These are phyloP conservation scores for Nymphicus hollandicus DNA, from an alignment of 2,113 vertebrate genomes.

Conservation along the genomic window DNA sequence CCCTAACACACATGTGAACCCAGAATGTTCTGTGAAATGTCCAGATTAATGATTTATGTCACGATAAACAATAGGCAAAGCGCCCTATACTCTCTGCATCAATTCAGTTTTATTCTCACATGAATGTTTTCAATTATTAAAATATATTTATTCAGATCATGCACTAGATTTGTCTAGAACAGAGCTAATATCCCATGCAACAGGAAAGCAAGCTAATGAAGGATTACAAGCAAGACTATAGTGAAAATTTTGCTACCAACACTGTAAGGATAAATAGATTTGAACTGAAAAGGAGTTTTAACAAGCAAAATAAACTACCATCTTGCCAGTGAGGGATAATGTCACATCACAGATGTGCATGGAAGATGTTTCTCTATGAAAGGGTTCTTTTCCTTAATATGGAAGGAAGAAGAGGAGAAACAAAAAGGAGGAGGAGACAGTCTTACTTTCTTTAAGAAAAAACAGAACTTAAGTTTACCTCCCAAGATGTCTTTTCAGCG, in stretches of 20 bases:
- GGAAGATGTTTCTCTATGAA: background rate
- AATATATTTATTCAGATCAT: background rate
- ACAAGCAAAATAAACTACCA: background rate
- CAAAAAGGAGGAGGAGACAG: background rate
- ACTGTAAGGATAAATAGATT: background rate
- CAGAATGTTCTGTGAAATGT: background rate
- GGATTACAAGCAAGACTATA: background rate
- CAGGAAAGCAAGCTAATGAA: background rate
- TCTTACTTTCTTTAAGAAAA: background rate
- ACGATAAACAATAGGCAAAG: background rate
- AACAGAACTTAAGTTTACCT: constrained; percentile 78
- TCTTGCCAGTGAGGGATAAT: background rate
- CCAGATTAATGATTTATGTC: background rate
- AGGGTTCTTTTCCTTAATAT: background rate
- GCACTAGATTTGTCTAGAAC: background rate
- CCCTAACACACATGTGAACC: background rate
- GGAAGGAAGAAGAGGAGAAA: background rate
- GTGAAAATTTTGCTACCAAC: background rate
- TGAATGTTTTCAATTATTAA: background rate
- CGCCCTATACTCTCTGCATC: background rate
- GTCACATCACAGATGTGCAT: background rate
- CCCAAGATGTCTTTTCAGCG: constrained; percentile 77
- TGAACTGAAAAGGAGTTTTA: background rate
- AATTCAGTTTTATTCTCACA: background rate
- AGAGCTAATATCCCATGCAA: background rate